Base-by-base conservation (phyloP, 1,140 invertebrate species). In the Helicoverpa armigera region DNA sequence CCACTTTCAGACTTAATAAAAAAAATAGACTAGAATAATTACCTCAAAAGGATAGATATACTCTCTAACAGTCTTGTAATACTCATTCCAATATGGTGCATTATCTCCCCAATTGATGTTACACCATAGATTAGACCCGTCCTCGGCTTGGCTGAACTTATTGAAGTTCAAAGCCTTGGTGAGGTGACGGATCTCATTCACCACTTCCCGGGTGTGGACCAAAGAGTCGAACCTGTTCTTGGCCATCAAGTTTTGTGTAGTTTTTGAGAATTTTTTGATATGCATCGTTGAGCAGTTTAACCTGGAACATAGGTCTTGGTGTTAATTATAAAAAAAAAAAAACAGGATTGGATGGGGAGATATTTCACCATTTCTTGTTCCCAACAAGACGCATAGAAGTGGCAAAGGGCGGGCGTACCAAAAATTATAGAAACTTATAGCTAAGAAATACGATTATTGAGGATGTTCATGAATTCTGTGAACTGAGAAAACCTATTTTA, bases 61-160 rank as follows among this genome's bases (percentile, higher is more conserved):
- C 77, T 94, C 92, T 50, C 83, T 88, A 9, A 95, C 87, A 69
- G 92, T 72, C 74, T 90, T 93, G 79, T 95, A 95, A 73, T 92
- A 93, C 72, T 95, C 88, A 76, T 94, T 94, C 94, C 94, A 95
- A 79, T 94, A 94, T 0, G 94, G 94, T 0, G 92, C 91, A 81
- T 94, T 91, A 0, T 93, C 91, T 0, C 93, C 92, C 93, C 94
- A 95, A 76, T 95, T 94, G 7, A 94, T 89, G 79, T 94, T 94
- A 65, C 67, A 86, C 94, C 94, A 95, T 29, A 83, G 81, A 29
- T 80, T 69, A 12, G 67, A 54, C 14, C 74, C 73, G 0, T 76
- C 31, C 3, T 83, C 84, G 7, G 79, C 31, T 51, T 69, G 63
- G 65, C 85, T 85, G 13, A 86, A 78, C 58, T 86, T 90, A 29